Evolutionary conservation across 2,888 invertebrate genomes (phyloP).

Genomic region (Drosophila merina): DNA sequence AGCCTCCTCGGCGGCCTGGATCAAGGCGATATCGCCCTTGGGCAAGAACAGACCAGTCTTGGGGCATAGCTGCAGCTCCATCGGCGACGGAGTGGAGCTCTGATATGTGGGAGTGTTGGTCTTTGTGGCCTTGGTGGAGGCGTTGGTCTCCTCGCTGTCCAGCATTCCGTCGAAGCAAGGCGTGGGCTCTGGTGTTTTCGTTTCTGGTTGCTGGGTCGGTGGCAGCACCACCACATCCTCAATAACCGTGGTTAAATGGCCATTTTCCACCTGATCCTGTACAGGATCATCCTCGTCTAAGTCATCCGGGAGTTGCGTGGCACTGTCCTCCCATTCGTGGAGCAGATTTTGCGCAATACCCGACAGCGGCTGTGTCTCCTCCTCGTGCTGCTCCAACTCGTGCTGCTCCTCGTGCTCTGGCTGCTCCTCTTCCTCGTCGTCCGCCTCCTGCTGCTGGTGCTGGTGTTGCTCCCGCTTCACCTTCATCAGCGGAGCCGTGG

Average conservation of each 20-base stretch:
- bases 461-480: conserved; percentile 80
- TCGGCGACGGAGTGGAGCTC: conserved; percentile 58
- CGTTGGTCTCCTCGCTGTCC: conserved; percentile 68
- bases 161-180: conserved; percentile 64
- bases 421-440: conserved; percentile 27
- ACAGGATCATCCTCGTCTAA: conserved; percentile 23
- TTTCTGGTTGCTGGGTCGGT: conserved; percentile 29
- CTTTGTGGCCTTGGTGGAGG: conserved; percentile 65
- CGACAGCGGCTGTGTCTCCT: conserved; percentile 12
- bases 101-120: conserved; percentile 72
- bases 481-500: conserved; percentile 81
- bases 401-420: conserved; percentile 14
- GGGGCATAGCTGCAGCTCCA: conserved; percentile 80
- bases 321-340: conserved; percentile 47
- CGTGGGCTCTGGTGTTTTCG: conserved; percentile 11
- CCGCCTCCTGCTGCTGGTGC: conserved; percentile 35
- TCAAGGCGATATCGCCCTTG: conserved; percentile 37
- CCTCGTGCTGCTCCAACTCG: conserved; percentile 8
- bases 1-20: conserved; percentile 4
- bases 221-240: conserved; percentile 63
- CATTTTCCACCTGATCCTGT: conserved; percentile 6
- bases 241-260: conserved; percentile 48
- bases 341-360: conserved; percentile 32
- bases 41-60: conserved; percentile 81
- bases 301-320: conserved; percentile 37